These are phyloP conservation scores for Porites evermanni DNA, from an alignment of 92 coral and sea anemone species.

Conservation along the genomic window DNA sequence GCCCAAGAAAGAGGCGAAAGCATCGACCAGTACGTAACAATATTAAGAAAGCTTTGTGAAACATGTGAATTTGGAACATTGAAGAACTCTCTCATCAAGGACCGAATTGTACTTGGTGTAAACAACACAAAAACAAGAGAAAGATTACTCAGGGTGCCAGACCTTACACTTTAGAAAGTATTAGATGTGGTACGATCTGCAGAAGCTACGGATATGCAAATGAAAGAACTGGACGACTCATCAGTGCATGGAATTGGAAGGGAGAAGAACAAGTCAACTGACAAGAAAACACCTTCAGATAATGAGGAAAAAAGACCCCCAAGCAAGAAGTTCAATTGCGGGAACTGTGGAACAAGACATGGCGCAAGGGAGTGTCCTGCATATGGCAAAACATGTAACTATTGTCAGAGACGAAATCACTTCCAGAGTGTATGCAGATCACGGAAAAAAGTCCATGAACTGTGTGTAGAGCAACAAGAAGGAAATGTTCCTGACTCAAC, in stretches of 20 bases:
- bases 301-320: constrained; percentile 37
- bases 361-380: not conserved
- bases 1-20: constrained; percentile 54
- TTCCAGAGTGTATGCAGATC: too few relatives aligned
- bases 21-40: constrained; percentile 55
- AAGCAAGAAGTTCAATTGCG: constrained; percentile 13
- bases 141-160: not conserved
- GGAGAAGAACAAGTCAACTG: not conserved
- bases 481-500: not conserved
- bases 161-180: not conserved
- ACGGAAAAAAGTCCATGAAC: not conserved
- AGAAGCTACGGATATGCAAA: not conserved
- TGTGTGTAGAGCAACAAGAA: not conserved
- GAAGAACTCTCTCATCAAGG: not conserved
- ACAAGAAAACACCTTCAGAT: constrained; percentile 17
- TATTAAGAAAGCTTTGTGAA: constrained; percentile 20
- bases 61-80: not conserved
- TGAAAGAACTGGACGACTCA: not conserved
- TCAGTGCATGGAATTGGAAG: not conserved
- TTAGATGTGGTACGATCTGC: constrained; percentile 3
- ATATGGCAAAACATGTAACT: too few relatives aligned
- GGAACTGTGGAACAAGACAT: constrained; percentile 32
- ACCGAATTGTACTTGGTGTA: constrained; percentile 2
- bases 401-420: too few relatives aligned
- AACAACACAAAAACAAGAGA: not conserved